These are phyloP conservation scores for Lordiphosa collinella DNA, from an alignment of 1,140 invertebrate species.

Conservation along the genomic window DNA sequence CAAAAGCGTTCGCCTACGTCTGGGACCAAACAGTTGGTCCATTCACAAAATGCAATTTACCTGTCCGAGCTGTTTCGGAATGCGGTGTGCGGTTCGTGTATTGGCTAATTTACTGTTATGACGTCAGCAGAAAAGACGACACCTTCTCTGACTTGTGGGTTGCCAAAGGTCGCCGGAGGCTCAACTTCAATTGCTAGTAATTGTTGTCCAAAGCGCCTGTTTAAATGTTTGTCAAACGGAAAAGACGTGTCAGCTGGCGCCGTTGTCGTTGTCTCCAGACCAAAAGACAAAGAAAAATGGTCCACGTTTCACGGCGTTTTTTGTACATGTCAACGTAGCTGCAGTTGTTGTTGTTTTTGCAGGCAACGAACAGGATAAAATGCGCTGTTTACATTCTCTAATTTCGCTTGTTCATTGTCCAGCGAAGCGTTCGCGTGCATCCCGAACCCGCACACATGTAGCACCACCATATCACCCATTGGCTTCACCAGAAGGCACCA, in stretches of 20 bases:
- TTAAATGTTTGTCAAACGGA: constrained; percentile 66
- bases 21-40: no score
- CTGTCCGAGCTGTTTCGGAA: no score
- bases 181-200: constrained; percentile 58
- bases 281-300: constrained; percentile 60
- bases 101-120: constrained; percentile 67
- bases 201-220: constrained; percentile 55
- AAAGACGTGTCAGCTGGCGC: constrained; percentile 65
- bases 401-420: constrained; percentile 78
- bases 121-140: constrained; percentile 29
- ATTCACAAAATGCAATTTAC: no score
- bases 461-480: constrained; percentile 12
- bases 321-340: constrained; percentile 42
- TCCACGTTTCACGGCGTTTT: constrained; percentile 56
- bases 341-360: constrained; percentile 23
- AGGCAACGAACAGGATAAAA: constrained; percentile 72
- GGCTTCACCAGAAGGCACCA: neutral
- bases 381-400: constrained; percentile 77
- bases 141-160: constrained; percentile 2
- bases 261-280: constrained; percentile 24
- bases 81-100: no score
- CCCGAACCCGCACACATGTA: constrained; percentile 15
- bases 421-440: constrained; percentile 66
- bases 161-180: constrained; percentile 27
- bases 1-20: no score